These are phyloP conservation scores for Chionoecetes opilio DNA, from an alignment of 1,140 invertebrate genomes.

Conservation along the genomic window DNA sequence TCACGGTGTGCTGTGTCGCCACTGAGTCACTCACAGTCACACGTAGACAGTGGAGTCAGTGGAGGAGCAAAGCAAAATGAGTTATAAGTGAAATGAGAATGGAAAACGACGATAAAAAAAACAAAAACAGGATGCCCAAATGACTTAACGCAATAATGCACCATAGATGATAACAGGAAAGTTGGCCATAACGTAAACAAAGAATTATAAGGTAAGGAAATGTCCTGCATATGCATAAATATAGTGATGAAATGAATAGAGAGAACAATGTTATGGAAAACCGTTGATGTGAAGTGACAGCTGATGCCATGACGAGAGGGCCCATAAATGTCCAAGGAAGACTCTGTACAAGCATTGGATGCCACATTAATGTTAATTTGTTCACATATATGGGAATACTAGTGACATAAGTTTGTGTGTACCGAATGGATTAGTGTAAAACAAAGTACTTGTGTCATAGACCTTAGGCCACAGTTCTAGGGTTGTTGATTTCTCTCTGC, in stretches of 20 bases:
- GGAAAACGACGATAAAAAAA: conserved; percentile 45
- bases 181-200: conserved; percentile 1
- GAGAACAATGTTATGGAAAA: background rate
- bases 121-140: conserved; percentile 45
- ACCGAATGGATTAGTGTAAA: conserved; percentile 63
- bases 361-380: conserved; percentile 54
- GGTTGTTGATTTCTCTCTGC: background rate
- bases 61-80: conserved; percentile 63
- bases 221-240: background rate
- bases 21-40: conserved; percentile 62
- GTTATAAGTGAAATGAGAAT: conserved; percentile 40
- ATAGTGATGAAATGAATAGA: background rate
- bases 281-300: background rate
- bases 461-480: conserved; percentile 53
- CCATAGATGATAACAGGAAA: background rate
- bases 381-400: conserved; percentile 56
- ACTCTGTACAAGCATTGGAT: conserved; percentile 54
- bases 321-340: conserved; percentile 54
- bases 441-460: conserved; percentile 43
- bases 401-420: conserved; percentile 59
- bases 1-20: conserved; percentile 69
- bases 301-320: conserved; percentile 14
- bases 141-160: background rate
- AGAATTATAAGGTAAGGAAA: background rate
- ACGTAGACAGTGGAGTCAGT: conserved; percentile 74